Evolutionary conservation across 92 coral and sea anemone species (phyloP), one percentile per base, ranked within the genome.

Genomic region (Bergia puertoricense): DNA sequence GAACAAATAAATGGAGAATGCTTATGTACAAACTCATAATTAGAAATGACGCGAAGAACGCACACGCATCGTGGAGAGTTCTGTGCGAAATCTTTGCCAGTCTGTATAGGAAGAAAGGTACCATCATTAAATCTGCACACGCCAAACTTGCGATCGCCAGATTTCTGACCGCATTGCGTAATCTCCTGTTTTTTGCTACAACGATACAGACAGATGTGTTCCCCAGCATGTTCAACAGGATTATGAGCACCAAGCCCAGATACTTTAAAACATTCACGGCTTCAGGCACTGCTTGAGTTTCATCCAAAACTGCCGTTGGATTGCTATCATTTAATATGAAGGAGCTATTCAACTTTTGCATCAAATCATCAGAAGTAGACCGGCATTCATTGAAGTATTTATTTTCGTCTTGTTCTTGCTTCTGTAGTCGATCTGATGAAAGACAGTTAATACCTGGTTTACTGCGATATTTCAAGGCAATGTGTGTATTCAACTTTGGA

Each of bases 121-220:
- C 42, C 83, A 79, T 48, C 42, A 54, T 50, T 4, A 79, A 50
- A 57, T 79, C 83, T 20, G 83, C 41, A 39, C 83, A 79, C 54
- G 83, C 83, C 43, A 79, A 50, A 30, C 83, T 79, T 36, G 83
- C 83, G 43, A 79, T 54, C 15, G 69, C 83, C 65, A 13, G 30
- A 23, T 79, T 79, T 50, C 83, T 23, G 11, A 50, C 66, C 36
- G 67, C 67, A 9, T 39, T 6, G n/a, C 83, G 69, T 51, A 79
- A 48, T 14, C 67, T 79, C 43, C 66, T 79, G 65, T 79, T 37
- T n/a, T 79, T 79, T 57, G 66, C 67, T 30, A 79, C 83, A 39
- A 79, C 83, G 65, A 79, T 30, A 38, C 83, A 79, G 15, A 79
- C 83, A 14, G 83, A 51, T 23, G 69, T 54, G 8, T 79, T 79